Evolutionary conservation across 2,113 vertebrate genomes (phyloP), one percentile per base, ranked within the genome.

Genomic region (Myxocyprinus asiaticus): DNA sequence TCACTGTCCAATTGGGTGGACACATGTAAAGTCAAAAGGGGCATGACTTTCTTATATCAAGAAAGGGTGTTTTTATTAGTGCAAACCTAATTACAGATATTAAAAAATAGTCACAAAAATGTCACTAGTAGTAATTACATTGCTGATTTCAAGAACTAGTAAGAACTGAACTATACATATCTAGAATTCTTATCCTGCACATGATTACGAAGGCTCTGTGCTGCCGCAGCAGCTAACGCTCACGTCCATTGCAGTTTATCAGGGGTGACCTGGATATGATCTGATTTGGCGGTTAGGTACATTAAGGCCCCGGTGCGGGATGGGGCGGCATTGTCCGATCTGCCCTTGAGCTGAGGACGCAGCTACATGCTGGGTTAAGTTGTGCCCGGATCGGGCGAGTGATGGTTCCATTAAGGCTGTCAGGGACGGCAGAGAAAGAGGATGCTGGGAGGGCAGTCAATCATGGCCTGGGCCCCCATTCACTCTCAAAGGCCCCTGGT

Each of bases 371-470:
- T 79, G 80, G 71, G 85, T 82, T 67, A 59, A 81, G 47, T 55
- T 66, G 68, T 70, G 44, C 68, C 76, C 53, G 62, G 67, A 80
- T 63, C 63, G 59, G 75, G 7, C 2, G 42, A 87, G 50, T 81
- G 84, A 80, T 71, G 22, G 76, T 83, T 83, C 62, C 67, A 86
- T 85, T 76, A 81, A 74, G 42, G 47, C 59, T 67, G 70, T 70
- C 56, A 2, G 70, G 78, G 69, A 67, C 43, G 69, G 63, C 51
- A 63, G 50, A 78, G n/a, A 47, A 65, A 66, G 42, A 76, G 74
- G 64, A 62, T 47, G 51, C 66, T 67, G 68, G 42, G 70, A 81
- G 51, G 67, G 71, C 62, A 65, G 78, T 86, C 76, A 81, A 81
- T 86, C 83, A 81, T 58, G 0, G 7, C 9, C 12, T 5, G 6